Evolutionary conservation across 2,888 invertebrate genomes (phyloP).

Genomic region (Catocala fraxini): DNA sequence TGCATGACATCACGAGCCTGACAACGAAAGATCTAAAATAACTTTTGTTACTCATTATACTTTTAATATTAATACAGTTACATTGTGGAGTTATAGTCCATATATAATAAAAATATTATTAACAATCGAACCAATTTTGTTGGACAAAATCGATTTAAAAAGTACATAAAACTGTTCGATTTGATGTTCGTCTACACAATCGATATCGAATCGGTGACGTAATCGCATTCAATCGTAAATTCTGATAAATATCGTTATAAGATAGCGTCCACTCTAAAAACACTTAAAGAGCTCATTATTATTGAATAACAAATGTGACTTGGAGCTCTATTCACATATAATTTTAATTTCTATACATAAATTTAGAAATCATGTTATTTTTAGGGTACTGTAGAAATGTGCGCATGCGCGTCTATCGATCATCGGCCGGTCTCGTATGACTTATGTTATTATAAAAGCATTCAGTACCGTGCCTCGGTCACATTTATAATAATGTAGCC

Average conservation of each 20-base stretch:
- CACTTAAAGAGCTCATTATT: constrained; percentile 3
- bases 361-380: not conserved
- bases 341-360: not conserved
- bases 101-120: too few species aligned
- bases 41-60: too few species aligned
- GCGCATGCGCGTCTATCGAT: too few species aligned
- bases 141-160: constrained; percentile 8
- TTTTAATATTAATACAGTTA: too few species aligned
- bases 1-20: too few species aligned
- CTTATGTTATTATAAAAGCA: too few species aligned
- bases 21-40: too few species aligned
- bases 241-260: not conserved
- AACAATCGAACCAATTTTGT: not conserved
- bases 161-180: not conserved
- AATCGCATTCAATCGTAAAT: constrained; percentile 5
- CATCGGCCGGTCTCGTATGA: too few species aligned
- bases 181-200: constrained; percentile 1
- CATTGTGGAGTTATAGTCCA: too few species aligned
- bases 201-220: not conserved
- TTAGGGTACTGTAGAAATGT: not conserved
- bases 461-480: too few species aligned
- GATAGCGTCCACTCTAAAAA: not conserved
- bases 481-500: too few species aligned
- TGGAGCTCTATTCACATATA: not conserved
- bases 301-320: not conserved